Conservation (phyloP, 2,888 invertebrate species). For the Acleris sparsana region DNA sequence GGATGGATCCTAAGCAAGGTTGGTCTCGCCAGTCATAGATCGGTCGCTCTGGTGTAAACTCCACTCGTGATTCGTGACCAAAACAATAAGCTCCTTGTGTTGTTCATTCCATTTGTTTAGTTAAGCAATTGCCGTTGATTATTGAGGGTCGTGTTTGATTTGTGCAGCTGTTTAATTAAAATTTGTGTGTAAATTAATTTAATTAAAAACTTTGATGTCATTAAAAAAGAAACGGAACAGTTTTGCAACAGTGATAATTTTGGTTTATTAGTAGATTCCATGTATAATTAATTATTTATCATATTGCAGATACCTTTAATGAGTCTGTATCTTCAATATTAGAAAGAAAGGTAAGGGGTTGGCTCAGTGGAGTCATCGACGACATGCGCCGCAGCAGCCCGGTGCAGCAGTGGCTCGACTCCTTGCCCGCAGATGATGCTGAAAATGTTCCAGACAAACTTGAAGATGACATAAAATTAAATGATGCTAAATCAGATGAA, state of each 20-base stretch:
- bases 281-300: background rate
- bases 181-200: constrained; percentile 5
- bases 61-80: constrained; percentile 23
- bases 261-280: too few relatives aligned
- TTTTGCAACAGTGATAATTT: too few relatives aligned
- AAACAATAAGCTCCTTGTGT: constrained; percentile 31
- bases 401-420: constrained; percentile 90
- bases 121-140: constrained; percentile 25
- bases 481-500: constrained; percentile 57
- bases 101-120: constrained; percentile 34
- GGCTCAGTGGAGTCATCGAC: constrained; percentile 78
- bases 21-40: constrained; percentile 61
- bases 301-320: constrained; percentile 71
- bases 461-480: constrained; percentile 31
- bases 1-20: constrained; percentile 81
- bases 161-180: constrained; percentile 10
- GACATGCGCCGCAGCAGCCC: constrained; percentile 87
- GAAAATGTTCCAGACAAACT: constrained; percentile 41
- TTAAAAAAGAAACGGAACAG: too few relatives aligned
- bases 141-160: constrained; percentile 24
- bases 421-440: constrained; percentile 78
- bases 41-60: constrained; percentile 36
- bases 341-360: constrained; percentile 76
- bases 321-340: constrained; percentile 75
- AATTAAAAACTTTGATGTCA: background rate